Evolutionary conservation across 2,797 vertebrate species (phyloP).

Genomic region (Phataginus tetradactyla): DNA sequence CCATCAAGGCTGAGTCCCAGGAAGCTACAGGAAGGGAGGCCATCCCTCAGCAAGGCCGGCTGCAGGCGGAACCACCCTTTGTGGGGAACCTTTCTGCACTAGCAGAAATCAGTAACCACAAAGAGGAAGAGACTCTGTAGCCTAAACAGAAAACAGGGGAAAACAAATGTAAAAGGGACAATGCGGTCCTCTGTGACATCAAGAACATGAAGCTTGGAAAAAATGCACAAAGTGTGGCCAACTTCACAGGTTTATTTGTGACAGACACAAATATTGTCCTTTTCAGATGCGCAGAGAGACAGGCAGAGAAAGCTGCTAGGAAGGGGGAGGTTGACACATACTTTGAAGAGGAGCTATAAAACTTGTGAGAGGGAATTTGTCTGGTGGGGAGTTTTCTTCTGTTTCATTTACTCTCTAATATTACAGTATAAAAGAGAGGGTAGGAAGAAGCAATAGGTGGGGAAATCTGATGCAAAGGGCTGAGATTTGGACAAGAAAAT

Average conservation of each 20-base stretch:
- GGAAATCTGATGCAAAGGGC: not conserved
- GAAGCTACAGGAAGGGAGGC: not conserved
- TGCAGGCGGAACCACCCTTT: not conserved
- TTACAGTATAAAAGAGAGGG: not conserved
- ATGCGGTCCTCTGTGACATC: not conserved
- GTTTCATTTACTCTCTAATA: not conserved
- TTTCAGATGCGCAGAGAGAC: not conserved
- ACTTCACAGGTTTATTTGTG: not conserved
- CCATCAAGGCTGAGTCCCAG: not conserved
- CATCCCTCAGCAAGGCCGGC: not conserved
- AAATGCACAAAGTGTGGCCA: not conserved
- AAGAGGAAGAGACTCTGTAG: slow-evolving; percentile 25
- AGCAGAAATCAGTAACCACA: slow-evolving; percentile 47
- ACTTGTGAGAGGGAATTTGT: not conserved
- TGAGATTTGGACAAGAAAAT: not conserved
- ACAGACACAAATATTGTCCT: not conserved
- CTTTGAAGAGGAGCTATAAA: not conserved
- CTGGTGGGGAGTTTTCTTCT: not conserved
- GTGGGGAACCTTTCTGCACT: not conserved
- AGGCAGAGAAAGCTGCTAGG: not conserved
- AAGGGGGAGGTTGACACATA: not conserved
- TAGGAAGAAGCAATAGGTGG: not conserved
- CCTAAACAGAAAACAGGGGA: not conserved
- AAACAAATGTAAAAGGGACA: not conserved
- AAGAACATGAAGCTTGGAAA: not conserved